A percentile compares a stretch with the other conserved stretches of the same genome.
These are phyloP conservation scores for Zapus hudsonius DNA, from an alignment of 2,113 vertebrate genomes.

Conservation along the genomic window DNA sequence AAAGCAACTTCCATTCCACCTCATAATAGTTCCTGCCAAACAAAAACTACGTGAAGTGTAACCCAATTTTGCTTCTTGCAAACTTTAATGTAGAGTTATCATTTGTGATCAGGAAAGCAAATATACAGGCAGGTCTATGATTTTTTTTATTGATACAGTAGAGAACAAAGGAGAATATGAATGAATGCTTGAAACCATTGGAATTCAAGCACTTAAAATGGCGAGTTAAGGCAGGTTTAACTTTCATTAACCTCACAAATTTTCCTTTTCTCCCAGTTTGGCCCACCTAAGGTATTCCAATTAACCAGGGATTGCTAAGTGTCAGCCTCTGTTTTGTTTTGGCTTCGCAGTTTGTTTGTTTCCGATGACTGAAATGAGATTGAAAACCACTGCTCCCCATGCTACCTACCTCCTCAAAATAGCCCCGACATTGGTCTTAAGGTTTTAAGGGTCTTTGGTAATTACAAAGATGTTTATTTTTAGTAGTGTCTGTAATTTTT, in stretches of 20 bases:
- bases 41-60: conserved; percentile 58
- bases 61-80: conserved; percentile 63
- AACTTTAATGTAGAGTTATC: conserved; percentile 60
- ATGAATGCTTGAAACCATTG: background rate
- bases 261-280: conserved; percentile 22
- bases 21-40: conserved; percentile 62
- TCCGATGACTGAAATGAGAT: background rate
- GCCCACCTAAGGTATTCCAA: conserved; percentile 27
- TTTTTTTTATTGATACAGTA: conserved; percentile 60
- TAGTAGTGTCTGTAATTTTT: conserved; percentile 83
- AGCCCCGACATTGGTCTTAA: conserved; percentile 48
- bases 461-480: conserved; percentile 85
- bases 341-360: conserved; percentile 41
- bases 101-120: conserved; percentile 74
- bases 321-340: conserved; percentile 21
- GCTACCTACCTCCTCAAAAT: conserved; percentile 29
- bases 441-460: conserved; percentile 73
- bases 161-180: conserved; percentile 35
- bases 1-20: conserved; percentile 51
- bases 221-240: background rate
- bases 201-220: conserved; percentile 42
- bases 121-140: conserved; percentile 59
- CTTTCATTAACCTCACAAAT: background rate
- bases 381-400: conserved; percentile 15
- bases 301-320: conserved; percentile 22